Conservation (phyloP, 1,140 invertebrate genomes). For the Aethina tumida region DNA sequence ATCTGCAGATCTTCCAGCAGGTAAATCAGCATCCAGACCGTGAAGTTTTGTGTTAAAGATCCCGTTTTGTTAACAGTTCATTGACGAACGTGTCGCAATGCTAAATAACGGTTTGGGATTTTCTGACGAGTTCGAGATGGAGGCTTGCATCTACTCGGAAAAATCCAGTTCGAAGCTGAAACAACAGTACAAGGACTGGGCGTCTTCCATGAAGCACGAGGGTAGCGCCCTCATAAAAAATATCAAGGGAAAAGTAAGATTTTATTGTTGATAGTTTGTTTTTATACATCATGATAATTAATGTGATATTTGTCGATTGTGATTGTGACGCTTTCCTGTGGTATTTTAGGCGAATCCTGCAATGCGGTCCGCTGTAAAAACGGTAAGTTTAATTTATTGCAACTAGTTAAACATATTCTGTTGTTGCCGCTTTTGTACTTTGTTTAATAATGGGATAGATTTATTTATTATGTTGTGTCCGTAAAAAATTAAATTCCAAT, state of each 20-base stretch:
- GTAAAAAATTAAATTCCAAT: too few relatives aligned
- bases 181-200: constrained; percentile 67
- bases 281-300: constrained; percentile 13
- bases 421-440: too few relatives aligned
- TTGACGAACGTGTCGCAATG: constrained; percentile 82
- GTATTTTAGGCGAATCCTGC: constrained; percentile 68
- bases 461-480: too few relatives aligned
- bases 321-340: constrained; percentile 13
- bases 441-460: too few relatives aligned
- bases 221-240: constrained; percentile 58
- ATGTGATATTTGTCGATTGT: constrained; percentile 5
- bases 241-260: constrained; percentile 60
- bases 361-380: constrained; percentile 70
- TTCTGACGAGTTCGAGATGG: constrained; percentile 90
- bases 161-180: constrained; percentile 67
- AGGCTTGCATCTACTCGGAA: constrained; percentile 76
- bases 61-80: constrained; percentile 54
- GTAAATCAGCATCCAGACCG: constrained; percentile 48
- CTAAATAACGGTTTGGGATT: constrained; percentile 81
- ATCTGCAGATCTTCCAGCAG: constrained; percentile 92
- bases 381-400: constrained; percentile 52
- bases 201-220: constrained; percentile 44
- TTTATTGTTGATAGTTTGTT: constrained; percentile 12
- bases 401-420: too few relatives aligned
- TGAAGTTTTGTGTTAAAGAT: constrained; percentile 2